These are phyloP conservation scores for Ichneumoninae sp. DNA, from an alignment of 2,888 invertebrate species.

Conservation along the genomic window DNA sequence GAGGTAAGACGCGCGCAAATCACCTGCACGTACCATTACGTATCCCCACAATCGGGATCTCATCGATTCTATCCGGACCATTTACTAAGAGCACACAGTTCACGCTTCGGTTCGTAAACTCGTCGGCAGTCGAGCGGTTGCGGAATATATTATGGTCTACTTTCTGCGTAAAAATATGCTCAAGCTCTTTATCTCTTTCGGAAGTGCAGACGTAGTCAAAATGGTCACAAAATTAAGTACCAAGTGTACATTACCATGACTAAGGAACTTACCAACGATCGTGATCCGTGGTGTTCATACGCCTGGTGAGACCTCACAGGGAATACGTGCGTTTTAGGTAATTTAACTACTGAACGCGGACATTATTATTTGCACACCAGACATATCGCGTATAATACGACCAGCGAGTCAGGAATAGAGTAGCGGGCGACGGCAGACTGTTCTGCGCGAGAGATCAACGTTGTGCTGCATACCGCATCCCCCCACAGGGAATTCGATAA, in stretches of 20 bases:
- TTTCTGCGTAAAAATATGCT: neutral
- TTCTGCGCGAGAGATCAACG: neutral
- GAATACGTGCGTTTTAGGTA: slow-evolving; percentile 5
- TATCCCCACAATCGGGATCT: slow-evolving; percentile 55
- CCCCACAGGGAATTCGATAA: slow-evolving; percentile 39
- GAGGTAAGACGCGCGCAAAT: slow-evolving; percentile 57
- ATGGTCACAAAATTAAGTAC: neutral
- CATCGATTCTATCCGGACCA: slow-evolving; percentile 74
- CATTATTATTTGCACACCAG: neutral
- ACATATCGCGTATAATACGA: neutral
- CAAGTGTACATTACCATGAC: slow-evolving; percentile 72
- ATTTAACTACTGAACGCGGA: neutral
- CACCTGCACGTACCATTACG: slow-evolving; percentile 74
- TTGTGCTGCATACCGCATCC: slow-evolving; percentile 20
- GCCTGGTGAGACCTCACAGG: neutral
- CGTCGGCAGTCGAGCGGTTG: slow-evolving; percentile 25
- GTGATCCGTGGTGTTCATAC: neutral
- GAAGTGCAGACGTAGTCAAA: neutral
- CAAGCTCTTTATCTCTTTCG: neutral
- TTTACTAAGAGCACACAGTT: slow-evolving; percentile 66
- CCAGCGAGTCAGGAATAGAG: neutral
- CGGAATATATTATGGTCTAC: slow-evolving; percentile 37
- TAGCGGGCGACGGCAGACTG: neutral
- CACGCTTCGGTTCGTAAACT: slow-evolving; percentile 21
- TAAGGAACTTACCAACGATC: slow-evolving; percentile 64